These are phyloP conservation scores for Excalfactoria chinensis DNA, from an alignment of 2,113 vertebrate genomes.

Conservation along the genomic window DNA sequence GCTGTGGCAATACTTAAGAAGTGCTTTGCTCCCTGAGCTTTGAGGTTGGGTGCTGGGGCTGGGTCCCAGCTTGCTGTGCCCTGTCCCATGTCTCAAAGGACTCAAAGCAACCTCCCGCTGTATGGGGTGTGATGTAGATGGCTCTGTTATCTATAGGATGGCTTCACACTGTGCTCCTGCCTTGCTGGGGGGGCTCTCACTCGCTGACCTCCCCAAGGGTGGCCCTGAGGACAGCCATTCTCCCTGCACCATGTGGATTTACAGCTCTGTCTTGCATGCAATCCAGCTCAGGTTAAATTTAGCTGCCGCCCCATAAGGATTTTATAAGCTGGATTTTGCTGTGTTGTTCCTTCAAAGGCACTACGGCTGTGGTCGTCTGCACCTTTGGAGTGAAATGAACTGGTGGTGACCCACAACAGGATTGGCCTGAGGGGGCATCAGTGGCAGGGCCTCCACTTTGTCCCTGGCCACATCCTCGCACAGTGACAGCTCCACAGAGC, in stretches of 20 bases:
- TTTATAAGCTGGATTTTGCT: background rate
- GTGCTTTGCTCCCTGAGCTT: background rate
- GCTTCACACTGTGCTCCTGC: background rate
- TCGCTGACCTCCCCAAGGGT: background rate
- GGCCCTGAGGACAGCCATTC: background rate
- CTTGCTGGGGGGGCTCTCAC: background rate
- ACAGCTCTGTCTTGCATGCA: background rate
- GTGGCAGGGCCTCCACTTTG: background rate
- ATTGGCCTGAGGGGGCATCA: background rate
- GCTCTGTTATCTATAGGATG: fast-evolving
- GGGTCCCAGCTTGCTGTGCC: background rate
- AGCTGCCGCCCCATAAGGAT: background rate
- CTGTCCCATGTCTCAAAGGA: background rate
- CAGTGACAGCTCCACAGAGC: background rate
- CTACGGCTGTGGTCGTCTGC: background rate
- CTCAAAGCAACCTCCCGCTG: background rate
- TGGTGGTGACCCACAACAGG: fast-evolving
- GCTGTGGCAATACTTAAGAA: background rate
- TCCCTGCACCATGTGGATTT: background rate
- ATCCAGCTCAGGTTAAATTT: background rate
- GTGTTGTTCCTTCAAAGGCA: background rate
- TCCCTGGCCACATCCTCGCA: background rate
- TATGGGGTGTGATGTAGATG: background rate
- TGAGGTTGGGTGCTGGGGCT: background rate
- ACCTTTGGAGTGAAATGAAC: background rate